Conservation (phyloP, 2,113 vertebrate genomes). For the Dromiciops gliroides region DNA sequence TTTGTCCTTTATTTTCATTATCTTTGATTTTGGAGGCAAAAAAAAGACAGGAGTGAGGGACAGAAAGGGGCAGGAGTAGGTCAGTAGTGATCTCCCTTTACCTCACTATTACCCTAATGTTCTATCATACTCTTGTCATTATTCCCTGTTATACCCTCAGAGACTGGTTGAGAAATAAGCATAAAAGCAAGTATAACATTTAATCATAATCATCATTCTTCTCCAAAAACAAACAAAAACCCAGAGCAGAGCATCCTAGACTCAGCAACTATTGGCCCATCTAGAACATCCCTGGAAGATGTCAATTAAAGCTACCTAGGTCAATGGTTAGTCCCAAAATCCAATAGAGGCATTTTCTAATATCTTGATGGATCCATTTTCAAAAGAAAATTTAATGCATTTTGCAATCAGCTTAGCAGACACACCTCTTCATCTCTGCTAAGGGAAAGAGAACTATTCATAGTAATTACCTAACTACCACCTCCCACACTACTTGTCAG, state of each 20-base stretch:
- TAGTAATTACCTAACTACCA: constrained; percentile 17
- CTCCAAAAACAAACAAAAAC: not conserved
- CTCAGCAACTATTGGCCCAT: not conserved
- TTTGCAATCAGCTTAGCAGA: constrained; percentile 35
- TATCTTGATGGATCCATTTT: not conserved
- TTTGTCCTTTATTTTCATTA: not conserved
- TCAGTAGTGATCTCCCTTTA: not conserved
- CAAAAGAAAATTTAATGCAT: constrained; percentile 15
- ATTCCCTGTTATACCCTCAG: not conserved
- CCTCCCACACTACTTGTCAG: not conserved
- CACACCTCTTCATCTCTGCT: constrained; percentile 17
- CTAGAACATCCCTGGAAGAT: not conserved
- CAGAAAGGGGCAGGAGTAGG: not conserved
- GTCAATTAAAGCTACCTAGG: not conserved
- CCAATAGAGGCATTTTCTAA: not conserved
- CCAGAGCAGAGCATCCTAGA: not conserved
- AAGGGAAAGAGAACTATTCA: constrained; percentile 56
- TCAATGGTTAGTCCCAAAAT: not conserved
- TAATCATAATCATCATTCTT: not conserved
- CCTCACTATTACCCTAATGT: not conserved
- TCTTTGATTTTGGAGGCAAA: constrained; percentile 18
- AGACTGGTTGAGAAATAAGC: not conserved
- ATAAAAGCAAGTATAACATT: not conserved
- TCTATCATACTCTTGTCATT: not conserved
- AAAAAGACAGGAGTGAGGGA: not conserved